Conservation (phyloP, 2,113 vertebrate species). For the Castor canadensis region DNA sequence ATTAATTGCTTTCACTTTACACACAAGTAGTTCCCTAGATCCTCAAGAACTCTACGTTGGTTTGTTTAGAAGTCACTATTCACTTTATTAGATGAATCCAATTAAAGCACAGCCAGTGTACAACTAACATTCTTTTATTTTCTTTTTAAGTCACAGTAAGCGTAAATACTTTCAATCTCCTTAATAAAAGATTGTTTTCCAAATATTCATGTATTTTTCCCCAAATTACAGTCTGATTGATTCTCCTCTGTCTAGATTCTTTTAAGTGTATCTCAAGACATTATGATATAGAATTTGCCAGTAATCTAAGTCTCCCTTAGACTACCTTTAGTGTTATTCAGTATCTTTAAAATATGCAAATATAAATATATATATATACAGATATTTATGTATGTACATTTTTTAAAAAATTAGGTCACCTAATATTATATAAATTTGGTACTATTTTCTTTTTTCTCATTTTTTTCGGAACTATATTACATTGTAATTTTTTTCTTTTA, state of each 20-base stretch:
- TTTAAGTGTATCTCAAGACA: background rate
- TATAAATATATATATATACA: no score
- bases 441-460: conserved; percentile 1
- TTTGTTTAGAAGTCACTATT: conserved; percentile 38
- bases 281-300: background rate
- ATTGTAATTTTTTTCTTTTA: background rate
- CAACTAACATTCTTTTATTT: conserved; percentile 1
- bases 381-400: no score
- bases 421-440: background rate
- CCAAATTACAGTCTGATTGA: background rate
- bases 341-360: background rate
- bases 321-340: background rate
- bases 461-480: background rate
- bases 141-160: background rate
- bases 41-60: background rate
- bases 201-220: background rate
- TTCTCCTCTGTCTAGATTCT: background rate
- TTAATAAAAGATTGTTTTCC: background rate
- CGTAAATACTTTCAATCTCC: background rate
- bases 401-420: background rate
- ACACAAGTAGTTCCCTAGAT: background rate
- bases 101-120: conserved; percentile 16
- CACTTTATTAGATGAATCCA: conserved; percentile 45
- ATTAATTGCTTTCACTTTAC: conserved; percentile 1
- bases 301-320: background rate